Conservation (phyloP, 2,888 invertebrate species). For the Nomada ruficornis region DNA sequence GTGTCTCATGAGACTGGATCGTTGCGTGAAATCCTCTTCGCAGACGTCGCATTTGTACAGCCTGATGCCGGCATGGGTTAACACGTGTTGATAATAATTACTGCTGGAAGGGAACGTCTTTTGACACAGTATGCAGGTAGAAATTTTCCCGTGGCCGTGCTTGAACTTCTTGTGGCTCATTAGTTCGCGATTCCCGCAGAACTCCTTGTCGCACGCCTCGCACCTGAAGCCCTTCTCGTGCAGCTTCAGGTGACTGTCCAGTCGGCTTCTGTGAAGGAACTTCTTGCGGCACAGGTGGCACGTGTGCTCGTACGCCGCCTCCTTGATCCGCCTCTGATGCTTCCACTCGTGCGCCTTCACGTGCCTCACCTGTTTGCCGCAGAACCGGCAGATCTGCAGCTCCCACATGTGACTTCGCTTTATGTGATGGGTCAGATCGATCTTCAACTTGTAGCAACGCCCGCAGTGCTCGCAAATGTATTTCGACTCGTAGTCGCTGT, state of each 20-base stretch:
- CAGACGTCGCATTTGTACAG: constrained; percentile 79
- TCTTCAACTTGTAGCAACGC: constrained; percentile 68
- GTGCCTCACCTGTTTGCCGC: constrained; percentile 73
- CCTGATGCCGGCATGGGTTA: constrained; percentile 77
- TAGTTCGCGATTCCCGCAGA: constrained; percentile 64
- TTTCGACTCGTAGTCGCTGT: constrained; percentile 56
- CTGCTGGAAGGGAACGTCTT: constrained; percentile 71
- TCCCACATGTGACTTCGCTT: constrained; percentile 62
- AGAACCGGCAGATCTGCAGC: constrained; percentile 73
- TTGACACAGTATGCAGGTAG: constrained; percentile 71
- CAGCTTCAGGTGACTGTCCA: constrained; percentile 73
- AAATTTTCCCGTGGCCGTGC: constrained; percentile 65
- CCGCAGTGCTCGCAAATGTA: constrained; percentile 73
- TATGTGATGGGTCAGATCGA: constrained; percentile 69
- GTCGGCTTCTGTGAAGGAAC: constrained; percentile 71
- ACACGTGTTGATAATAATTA: constrained; percentile 77
- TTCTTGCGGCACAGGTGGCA: constrained; percentile 74
- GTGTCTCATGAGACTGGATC: constrained; percentile 75
- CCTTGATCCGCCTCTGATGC: constrained; percentile 67
- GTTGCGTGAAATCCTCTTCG: constrained; percentile 75
- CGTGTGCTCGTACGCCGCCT: constrained; percentile 59
- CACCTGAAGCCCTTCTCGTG: constrained; percentile 73
- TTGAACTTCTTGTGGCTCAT: constrained; percentile 69
- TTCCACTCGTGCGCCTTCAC: constrained; percentile 76
- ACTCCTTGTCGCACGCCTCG: constrained; percentile 71